Evolutionary conservation across 1,140 invertebrate genomes (phyloP), one percentile per base, ranked within the genome.

Genomic region (Cydia splendana): DNA sequence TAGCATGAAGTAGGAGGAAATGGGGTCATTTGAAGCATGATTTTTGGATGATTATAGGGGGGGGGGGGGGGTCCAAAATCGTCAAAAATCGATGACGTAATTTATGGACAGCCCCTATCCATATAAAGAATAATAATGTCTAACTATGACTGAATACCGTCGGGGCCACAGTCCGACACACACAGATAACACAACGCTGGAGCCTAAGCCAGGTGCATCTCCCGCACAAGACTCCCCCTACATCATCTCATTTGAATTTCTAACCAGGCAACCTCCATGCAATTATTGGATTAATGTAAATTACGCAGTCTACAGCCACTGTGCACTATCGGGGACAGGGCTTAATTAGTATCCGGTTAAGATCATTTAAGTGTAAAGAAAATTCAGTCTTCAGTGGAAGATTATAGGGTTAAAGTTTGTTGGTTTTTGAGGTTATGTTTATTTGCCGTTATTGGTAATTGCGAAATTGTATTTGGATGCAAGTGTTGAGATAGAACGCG

Each of bases 221-320:
- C 79, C 81, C 80, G 81, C 20, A 62, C 57, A 86, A 87, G 85
- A 87, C 87, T 83, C 79, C 79, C 82, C 80, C 82, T 91, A 95
- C 95, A 95, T 95, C 95, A 96, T 95, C 96, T 97, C 96, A 97
- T 97, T 96, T 97, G 96, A 96, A 96, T 97, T 97, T 96, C 96
- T 97, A 97, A 97, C 96, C 96, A 96, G 96, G 95, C 96, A 96
- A 96, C 96, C 96, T 96, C 95, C 95, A 96, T 96, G 96, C 96
- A 97, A 97, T 97, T 97, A 97, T 97, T 97, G 96, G 96, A 97
- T 97, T 97, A 97, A 97, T 97, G 96, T 96, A 97, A 97, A 97
- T 97, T 96, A 97, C 96, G 95, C 95, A 95, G 95, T 95, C 95
- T 95, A 95, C 88, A 86, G 92, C 94, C 93, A 94, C 94, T 94